phyloP scores from a whole-genome alignment of 2,888 invertebrate species.

The Harpagoxenus sublaevis region DNA sequence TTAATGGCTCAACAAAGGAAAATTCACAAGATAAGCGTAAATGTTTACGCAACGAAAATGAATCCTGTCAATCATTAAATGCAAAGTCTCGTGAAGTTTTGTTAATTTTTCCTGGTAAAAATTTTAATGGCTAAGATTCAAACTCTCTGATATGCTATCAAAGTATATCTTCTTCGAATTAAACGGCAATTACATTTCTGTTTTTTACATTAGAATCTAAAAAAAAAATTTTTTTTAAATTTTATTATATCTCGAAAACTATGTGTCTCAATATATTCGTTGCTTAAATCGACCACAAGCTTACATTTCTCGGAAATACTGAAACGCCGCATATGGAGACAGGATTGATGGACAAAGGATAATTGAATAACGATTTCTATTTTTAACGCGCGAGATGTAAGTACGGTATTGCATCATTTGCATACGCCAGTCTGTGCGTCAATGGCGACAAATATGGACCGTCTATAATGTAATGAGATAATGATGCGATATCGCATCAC shows the following conservation, averaged over 20 bases:
- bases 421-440: slow-evolving; percentile 4
- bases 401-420: slow-evolving; percentile 24
- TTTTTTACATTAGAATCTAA: neutral
- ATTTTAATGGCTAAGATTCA: neutral
- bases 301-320: neutral
- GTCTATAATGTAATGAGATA: slow-evolving; percentile 44
- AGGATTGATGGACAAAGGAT: slow-evolving; percentile 1
- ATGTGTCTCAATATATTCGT: neutral
- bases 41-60: neutral
- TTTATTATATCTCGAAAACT: neutral
- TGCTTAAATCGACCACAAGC: neutral
- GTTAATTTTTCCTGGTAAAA: neutral
- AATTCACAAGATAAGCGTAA: neutral
- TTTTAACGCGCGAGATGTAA: slow-evolving; percentile 10
- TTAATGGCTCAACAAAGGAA: neutral
- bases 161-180: neutral
- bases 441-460: slow-evolving; percentile 50
- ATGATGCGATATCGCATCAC: slow-evolving; percentile 38
- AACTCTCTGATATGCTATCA: neutral
- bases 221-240: neutral
- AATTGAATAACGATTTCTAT: slow-evolving; percentile 27
- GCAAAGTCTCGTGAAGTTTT: neutral
- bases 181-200: neutral
- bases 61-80: neutral
- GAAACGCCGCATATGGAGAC: neutral